phyloP scores from a whole-genome alignment of 1,140 invertebrate genomes.

The Steinernema feltiae region DNA sequence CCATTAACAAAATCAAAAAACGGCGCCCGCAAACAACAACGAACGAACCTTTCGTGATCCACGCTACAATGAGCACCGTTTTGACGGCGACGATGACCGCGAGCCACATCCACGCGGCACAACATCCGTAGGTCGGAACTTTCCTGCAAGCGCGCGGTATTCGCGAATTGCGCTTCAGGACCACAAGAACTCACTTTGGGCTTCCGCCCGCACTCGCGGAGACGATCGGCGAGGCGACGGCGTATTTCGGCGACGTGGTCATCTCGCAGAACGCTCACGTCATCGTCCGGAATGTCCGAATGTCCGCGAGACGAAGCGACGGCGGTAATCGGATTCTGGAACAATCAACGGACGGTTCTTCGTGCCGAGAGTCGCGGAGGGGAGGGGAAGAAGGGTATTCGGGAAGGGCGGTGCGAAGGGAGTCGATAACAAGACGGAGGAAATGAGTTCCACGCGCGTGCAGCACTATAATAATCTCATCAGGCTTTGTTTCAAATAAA shows the following conservation, averaged over 20 bases:
- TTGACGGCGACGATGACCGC: not conserved
- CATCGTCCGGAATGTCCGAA: not conserved
- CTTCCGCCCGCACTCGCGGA: not conserved
- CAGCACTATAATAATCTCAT: constrained; percentile 3
- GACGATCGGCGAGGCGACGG: not conserved
- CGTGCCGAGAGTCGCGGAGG: too few species aligned
- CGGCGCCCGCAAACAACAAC: too few species aligned
- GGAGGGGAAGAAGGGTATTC: too few species aligned
- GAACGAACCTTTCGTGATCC: constrained; percentile 11
- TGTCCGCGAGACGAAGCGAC: not conserved
- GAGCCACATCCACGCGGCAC: constrained; percentile 9
- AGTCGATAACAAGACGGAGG: not conserved
- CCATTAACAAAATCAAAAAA: not conserved
- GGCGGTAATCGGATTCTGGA: constrained; percentile 1
- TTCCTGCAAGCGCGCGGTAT: not conserved
- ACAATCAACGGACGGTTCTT: constrained; percentile 12
- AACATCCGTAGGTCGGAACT: not conserved
- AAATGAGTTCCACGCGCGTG: not conserved
- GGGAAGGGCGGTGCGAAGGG: not conserved
- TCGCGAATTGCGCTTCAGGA: too few species aligned
- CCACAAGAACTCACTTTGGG: constrained; percentile 9
- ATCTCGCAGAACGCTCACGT: too few species aligned
- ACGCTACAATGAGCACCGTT: constrained; percentile 10
- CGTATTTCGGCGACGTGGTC: not conserved
- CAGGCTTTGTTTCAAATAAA: constrained; percentile 12